Conservation (phyloP, 2,797 vertebrate species). For the Gymnoscopelus microlampas region DNA sequence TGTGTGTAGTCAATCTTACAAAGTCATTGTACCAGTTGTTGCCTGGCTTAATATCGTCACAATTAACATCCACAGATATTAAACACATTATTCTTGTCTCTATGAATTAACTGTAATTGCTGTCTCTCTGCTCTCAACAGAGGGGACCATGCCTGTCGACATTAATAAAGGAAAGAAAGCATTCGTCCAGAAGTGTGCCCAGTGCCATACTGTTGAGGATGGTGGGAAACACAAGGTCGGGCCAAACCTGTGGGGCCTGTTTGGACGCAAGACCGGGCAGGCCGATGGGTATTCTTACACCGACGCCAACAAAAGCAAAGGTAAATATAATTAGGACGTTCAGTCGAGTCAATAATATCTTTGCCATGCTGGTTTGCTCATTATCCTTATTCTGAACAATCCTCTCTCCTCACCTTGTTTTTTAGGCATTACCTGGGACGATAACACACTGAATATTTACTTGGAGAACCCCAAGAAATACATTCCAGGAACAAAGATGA, state of each 20-base stretch:
- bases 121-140: neutral
- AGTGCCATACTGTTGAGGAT: constrained; percentile 86
- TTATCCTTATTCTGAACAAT: neutral
- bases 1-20: no score
- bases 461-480: constrained; percentile 93
- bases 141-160: constrained; percentile 78
- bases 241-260: constrained; percentile 85
- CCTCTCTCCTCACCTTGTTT: constrained; percentile 2
- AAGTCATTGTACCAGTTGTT: no score
- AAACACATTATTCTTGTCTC: no score
- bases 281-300: constrained; percentile 83
- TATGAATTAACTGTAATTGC: no score
- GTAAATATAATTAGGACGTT: constrained; percentile 52
- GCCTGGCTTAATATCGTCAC: no score
- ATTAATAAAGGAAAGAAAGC: constrained; percentile 83
- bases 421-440: constrained; percentile 82
- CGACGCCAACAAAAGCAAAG: constrained; percentile 88
- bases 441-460: constrained; percentile 84
- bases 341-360: neutral
- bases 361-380: neutral
- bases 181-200: constrained; percentile 86
- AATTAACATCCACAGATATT: no score
- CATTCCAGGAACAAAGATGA: constrained; percentile 90
- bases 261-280: constrained; percentile 84
- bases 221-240: constrained; percentile 85